These are phyloP conservation scores for Dolichallabes microphthalmus DNA, from an alignment of 2,113 vertebrate genomes.

Conservation along the genomic window DNA sequence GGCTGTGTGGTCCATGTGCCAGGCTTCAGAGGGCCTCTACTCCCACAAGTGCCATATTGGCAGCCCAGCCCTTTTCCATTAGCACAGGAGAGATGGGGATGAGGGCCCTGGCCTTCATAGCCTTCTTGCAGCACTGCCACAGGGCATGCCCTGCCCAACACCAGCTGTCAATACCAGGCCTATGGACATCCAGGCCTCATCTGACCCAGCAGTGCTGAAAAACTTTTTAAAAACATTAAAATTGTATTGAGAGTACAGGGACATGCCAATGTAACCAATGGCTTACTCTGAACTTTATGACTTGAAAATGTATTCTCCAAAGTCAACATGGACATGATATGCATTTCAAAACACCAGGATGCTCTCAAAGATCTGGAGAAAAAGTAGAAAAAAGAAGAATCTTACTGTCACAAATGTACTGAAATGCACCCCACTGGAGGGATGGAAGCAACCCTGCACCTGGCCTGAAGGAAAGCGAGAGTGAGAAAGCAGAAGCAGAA, in stretches of 20 bases:
- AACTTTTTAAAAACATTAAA: background rate
- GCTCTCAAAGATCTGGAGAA: conserved; percentile 5
- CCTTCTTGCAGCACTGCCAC: conserved; percentile 74
- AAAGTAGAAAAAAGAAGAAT: conserved; percentile 26
- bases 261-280: background rate
- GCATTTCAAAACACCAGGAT: conserved; percentile 7
- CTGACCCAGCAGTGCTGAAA: conserved; percentile 53
- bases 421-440: conserved; percentile 32
- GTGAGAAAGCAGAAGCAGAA: conserved; percentile 48
- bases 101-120: conserved; percentile 63
- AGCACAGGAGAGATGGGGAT: conserved; percentile 64
- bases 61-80: conserved; percentile 71
- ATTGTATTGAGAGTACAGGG: background rate
- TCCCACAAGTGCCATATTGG: conserved; percentile 76
- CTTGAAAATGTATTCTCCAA: background rate
- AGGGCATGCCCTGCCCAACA: conserved; percentile 74
- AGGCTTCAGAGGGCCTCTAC: conserved; percentile 63
- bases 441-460: conserved; percentile 44
- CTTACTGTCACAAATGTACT: conserved; percentile 44
- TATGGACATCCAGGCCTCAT: conserved; percentile 57
- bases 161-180: conserved; percentile 73
- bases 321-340: background rate
- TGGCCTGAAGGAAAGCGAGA: conserved; percentile 42
- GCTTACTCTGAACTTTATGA: conserved; percentile 1
- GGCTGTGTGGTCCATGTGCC: conserved; percentile 61